These are phyloP conservation scores for Chinchilla lanigera DNA, from an alignment of 2,113 vertebrate species.

Conservation along the genomic window DNA sequence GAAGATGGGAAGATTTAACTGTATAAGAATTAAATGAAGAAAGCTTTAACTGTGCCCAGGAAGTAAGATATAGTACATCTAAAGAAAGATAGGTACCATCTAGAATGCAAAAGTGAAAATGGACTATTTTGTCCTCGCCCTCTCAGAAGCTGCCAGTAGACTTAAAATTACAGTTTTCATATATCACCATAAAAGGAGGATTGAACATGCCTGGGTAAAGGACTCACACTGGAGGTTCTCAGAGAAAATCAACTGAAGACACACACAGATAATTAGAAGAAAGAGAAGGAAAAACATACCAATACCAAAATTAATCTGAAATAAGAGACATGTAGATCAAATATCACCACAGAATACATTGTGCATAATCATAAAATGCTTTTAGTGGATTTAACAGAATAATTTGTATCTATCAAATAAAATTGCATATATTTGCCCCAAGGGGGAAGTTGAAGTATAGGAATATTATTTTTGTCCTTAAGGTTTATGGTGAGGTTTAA, in stretches of 20 bases:
- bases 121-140: neutral
- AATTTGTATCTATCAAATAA: neutral
- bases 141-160: neutral
- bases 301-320: neutral
- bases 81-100: neutral
- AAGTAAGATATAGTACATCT: neutral
- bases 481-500: neutral
- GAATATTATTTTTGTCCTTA: neutral
- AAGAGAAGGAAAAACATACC: neutral
- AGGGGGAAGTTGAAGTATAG: neutral
- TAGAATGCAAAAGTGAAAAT: neutral
- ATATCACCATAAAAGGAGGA: neutral
- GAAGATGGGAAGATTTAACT: neutral
- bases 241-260: neutral
- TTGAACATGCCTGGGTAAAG: neutral
- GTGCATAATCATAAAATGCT: conserved; percentile 13
- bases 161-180: neutral
- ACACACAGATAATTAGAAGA: neutral
- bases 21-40: neutral
- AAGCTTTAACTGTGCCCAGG: neutral
- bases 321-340: neutral
- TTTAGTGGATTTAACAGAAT: neutral
- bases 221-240: neutral
- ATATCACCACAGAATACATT: neutral
- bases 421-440: neutral